Conservation (phyloP, 2,888 invertebrate genomes). For the Cephus pulcher region DNA sequence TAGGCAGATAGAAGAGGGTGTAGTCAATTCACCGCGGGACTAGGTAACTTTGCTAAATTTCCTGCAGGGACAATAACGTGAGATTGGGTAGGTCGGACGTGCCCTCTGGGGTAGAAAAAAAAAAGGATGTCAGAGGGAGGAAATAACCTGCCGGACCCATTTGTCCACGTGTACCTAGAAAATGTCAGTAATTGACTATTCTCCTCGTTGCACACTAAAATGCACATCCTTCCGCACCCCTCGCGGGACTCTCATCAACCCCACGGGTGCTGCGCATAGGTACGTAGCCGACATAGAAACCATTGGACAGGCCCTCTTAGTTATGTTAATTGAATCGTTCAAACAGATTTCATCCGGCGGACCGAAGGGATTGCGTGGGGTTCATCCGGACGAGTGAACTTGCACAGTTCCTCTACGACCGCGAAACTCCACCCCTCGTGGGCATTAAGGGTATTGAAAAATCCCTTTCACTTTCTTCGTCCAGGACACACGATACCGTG, state of each 20-base stretch:
- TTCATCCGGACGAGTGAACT: neutral
- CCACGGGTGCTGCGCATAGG: neutral
- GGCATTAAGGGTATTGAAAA: neutral
- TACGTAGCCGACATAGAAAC: neutral
- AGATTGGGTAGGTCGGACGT: neutral
- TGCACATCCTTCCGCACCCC: slow-evolving; percentile 25
- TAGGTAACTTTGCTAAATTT: slow-evolving; percentile 53
- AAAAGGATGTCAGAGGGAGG: neutral
- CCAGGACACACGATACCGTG: neutral
- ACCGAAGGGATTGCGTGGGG: slow-evolving; percentile 6
- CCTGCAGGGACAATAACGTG: neutral
- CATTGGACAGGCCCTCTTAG: neutral
- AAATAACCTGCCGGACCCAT: neutral
- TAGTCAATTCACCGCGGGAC: slow-evolving; percentile 9
- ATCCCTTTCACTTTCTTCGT: neutral
- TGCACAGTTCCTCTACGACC: neutral
- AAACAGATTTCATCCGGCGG: slow-evolving; percentile 14
- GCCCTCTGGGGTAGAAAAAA: neutral
- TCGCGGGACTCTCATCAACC: neutral
- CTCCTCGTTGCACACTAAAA: slow-evolving; percentile 36
- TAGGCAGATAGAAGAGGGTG: neutral
- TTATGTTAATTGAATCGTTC: slow-evolving; percentile 46
- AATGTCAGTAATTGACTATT: slow-evolving; percentile 50
- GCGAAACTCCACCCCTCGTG: slow-evolving; percentile 5
- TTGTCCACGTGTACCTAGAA: slow-evolving; percentile 5